Percentiles rank a stretch among this genome's conserved stretches.
Conservation (phyloP, 2,113 vertebrate species). For the Brachyhypopomus gauderio region DNA sequence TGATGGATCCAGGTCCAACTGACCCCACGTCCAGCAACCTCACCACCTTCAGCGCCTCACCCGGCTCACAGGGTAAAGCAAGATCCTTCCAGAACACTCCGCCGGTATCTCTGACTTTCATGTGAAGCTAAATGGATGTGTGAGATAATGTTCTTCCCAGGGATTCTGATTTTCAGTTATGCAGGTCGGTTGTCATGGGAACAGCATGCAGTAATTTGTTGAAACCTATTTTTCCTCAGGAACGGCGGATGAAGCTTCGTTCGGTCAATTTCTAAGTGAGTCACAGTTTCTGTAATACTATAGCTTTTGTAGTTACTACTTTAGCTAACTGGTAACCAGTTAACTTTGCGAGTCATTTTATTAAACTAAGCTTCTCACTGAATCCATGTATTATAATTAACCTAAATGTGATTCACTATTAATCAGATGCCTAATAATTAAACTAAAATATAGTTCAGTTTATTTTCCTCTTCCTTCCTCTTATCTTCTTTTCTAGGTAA, state of each 20-base stretch:
- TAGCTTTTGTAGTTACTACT: neutral
- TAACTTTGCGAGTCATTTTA: neutral
- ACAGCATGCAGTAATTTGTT: neutral
- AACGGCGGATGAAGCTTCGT: accelerated
- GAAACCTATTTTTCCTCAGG: neutral
- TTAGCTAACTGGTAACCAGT: neutral
- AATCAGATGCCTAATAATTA: neutral
- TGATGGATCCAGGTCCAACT: neutral
- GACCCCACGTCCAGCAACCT: neutral
- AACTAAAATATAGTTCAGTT: neutral
- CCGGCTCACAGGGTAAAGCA: neutral
- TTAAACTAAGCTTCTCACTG: neutral
- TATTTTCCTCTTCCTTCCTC: neutral
- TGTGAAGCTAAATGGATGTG: neutral
- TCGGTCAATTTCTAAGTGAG: neutral
- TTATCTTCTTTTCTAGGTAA: neutral
- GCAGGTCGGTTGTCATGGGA: slow-evolving; percentile 2
- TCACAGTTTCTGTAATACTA: slow-evolving; percentile 12
- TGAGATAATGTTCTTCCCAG: neutral
- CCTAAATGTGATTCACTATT: neutral
- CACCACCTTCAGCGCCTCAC: neutral
- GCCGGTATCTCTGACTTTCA: neutral
- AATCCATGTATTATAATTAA: neutral
- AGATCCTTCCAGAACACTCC: neutral
- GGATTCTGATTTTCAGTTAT: neutral